phyloP scores from a whole-genome alignment of 1,140 invertebrate species.

The Drusus annulatus region DNA sequence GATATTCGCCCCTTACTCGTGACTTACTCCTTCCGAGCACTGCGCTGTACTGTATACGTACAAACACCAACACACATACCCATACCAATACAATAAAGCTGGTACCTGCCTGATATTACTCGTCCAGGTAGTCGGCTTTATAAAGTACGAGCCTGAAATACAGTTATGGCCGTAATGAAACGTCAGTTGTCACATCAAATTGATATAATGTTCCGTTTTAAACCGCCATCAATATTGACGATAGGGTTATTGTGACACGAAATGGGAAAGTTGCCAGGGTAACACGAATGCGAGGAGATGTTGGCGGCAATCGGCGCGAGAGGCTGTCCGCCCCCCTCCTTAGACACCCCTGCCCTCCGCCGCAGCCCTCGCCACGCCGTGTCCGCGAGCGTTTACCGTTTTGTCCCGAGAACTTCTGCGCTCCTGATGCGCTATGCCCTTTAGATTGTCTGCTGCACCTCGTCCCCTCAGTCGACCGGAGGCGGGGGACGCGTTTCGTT shows the following conservation, averaged over 20 bases:
- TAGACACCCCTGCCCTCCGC: background rate
- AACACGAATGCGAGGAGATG: conserved; percentile 25
- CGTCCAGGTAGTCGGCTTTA: background rate
- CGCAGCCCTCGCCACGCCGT: conserved; percentile 21
- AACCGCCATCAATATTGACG: conserved; percentile 31
- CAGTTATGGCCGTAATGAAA: conserved; percentile 31
- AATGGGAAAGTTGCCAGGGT: conserved; percentile 40
- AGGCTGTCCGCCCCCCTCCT: conserved; percentile 22
- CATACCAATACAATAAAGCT: too few species aligned
- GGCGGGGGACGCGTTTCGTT: too few species aligned
- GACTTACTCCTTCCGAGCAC: too few species aligned
- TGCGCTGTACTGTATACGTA: too few species aligned
- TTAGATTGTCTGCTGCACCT: conserved; percentile 43
- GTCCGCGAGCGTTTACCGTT: background rate
- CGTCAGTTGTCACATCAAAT: conserved; percentile 34
- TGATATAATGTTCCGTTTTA: conserved; percentile 28
- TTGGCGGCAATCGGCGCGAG: conserved; percentile 7
- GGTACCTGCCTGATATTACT: too few species aligned
- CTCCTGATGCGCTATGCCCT: conserved; percentile 56
- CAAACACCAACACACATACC: too few species aligned
- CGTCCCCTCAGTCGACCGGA: too few species aligned
- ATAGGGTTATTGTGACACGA: conserved; percentile 46
- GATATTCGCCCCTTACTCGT: too few species aligned
- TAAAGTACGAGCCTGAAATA: background rate
- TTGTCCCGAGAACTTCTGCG: conserved; percentile 42